Conservation (phyloP, 2,888 invertebrate species). For the Caradrina kadenii region DNA sequence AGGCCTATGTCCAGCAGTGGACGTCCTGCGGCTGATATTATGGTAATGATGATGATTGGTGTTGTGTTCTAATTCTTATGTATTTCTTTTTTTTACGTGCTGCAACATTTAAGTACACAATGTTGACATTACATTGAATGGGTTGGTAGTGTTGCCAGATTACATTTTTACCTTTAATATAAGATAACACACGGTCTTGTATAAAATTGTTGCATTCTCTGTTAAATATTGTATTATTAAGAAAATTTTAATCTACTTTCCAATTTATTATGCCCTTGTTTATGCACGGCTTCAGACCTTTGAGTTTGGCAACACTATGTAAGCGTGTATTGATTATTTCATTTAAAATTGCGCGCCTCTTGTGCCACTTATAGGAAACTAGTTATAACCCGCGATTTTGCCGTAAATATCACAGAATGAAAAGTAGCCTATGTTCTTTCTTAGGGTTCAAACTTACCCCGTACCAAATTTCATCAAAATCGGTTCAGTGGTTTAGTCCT, state of each 20-base stretch:
- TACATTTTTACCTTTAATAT: background rate
- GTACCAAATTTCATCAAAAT: too few relatives aligned
- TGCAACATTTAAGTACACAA: background rate
- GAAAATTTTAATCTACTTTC: slow-evolving; percentile 2
- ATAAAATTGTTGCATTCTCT: background rate
- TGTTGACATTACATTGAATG: slow-evolving; percentile 34
- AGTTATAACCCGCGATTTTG: too few relatives aligned
- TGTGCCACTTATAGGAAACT: background rate
- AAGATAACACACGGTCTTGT: background rate
- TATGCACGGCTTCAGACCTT: slow-evolving; percentile 5
- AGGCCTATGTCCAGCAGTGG: too few relatives aligned
- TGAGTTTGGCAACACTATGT: slow-evolving; percentile 48
- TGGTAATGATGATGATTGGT: too few relatives aligned
- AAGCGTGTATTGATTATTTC: slow-evolving; percentile 1
- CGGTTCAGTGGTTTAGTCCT: too few relatives aligned
- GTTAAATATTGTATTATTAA: slow-evolving; percentile 3
- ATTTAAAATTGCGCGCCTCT: background rate
- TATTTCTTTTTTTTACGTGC: background rate
- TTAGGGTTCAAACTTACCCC: too few relatives aligned
- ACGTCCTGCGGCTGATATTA: too few relatives aligned
- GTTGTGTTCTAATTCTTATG: too few relatives aligned
- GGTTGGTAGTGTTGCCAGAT: slow-evolving; percentile 47
- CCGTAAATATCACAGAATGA: too few relatives aligned
- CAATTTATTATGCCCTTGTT: slow-evolving; percentile 15
- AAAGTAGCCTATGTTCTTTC: too few relatives aligned